Percentiles rank a stretch among this genome's conserved stretches.
Conservation (phyloP, 2,113 vertebrate genomes). For the Aldabrachelys gigantea region DNA sequence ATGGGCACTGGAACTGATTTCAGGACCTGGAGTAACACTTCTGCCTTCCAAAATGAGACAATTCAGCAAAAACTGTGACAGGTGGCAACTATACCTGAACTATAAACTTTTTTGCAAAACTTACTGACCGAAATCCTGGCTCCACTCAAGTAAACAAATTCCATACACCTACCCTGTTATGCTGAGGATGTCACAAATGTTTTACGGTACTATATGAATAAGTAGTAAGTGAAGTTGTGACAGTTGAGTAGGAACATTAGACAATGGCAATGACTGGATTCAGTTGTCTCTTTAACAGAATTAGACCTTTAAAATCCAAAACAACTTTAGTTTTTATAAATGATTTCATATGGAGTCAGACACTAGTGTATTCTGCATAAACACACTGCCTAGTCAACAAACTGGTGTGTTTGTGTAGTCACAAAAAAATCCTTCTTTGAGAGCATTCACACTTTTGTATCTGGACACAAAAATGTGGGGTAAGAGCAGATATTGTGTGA, state of each 20-base stretch:
- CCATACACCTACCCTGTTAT: accelerated
- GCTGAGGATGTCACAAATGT: background rate
- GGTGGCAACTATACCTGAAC: background rate
- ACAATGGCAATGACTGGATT: background rate
- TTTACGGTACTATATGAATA: background rate
- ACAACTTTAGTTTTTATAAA: accelerated
- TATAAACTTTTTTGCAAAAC: background rate
- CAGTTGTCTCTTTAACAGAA: background rate
- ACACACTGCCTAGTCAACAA: background rate
- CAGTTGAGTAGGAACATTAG: background rate
- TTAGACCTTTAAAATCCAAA: accelerated
- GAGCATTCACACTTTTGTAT: accelerated
- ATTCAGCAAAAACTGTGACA: accelerated
- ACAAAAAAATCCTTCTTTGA: background rate
- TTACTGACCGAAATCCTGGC: accelerated
- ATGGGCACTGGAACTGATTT: background rate
- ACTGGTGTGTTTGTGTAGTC: background rate
- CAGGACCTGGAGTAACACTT: background rate
- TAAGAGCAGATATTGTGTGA: accelerated
- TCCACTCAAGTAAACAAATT: accelerated
- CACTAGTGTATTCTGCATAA: accelerated
- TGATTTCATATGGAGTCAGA: background rate
- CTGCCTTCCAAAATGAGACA: background rate
- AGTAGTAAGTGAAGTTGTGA: accelerated
- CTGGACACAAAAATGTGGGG: background rate